Conservation (phyloP, 1,140 invertebrate species). For the Zaprionus capensis region DNA sequence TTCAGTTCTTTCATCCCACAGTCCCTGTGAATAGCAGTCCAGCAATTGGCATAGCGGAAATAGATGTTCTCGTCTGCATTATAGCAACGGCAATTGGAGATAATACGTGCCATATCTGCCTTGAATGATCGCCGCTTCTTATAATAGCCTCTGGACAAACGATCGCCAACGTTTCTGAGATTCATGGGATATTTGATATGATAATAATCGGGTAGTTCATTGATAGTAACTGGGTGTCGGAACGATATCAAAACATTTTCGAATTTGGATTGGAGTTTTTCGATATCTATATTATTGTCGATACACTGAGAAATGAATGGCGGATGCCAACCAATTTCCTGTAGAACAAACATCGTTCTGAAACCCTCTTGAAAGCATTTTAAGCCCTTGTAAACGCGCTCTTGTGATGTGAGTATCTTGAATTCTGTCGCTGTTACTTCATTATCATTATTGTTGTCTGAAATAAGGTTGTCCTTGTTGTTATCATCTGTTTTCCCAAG, state of each 20-base stretch:
- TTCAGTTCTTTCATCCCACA: conserved; percentile 87
- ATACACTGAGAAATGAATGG: not conserved
- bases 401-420: no score
- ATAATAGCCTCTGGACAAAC: conserved; percentile 90
- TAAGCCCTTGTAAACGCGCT: conserved; percentile 92
- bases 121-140: conserved; percentile 93
- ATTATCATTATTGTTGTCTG: conserved; percentile 85
- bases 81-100: conserved; percentile 96
- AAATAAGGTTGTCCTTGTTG: conserved; percentile 88
- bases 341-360: conserved; percentile 91
- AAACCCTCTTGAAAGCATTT: conserved; percentile 94
- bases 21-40: conserved; percentile 94
- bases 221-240: conserved; percentile 94
- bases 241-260: conserved; percentile 90
- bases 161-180: conserved; percentile 93
- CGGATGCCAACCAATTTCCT: conserved; percentile 90
- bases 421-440: not conserved
- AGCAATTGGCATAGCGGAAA: conserved; percentile 94
- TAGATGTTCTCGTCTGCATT: conserved; percentile 96
- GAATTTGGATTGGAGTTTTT: conserved; percentile 88
- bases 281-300: conserved; percentile 89
- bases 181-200: conserved; percentile 99
- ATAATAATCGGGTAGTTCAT: conserved; percentile 97
- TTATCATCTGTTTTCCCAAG: not conserved
- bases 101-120: conserved; percentile 97